Base-by-base conservation (phyloP, 2,888 invertebrate genomes). In the Beris chalybata region DNA sequence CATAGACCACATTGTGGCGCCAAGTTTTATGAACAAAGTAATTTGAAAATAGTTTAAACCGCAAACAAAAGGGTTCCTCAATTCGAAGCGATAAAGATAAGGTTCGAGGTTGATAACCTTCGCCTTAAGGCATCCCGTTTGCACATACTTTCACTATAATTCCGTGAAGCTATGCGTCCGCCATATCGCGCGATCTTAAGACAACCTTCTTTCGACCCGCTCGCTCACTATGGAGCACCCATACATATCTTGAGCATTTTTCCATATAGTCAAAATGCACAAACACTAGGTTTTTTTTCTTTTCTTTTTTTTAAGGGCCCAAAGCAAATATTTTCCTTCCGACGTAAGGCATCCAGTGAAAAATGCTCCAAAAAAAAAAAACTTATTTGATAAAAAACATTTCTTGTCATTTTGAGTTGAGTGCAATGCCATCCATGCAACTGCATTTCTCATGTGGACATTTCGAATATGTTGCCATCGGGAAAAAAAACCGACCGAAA, bases 311-410 rank as follows among this genome's bases (percentile, higher is more conserved):
- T 3, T 6, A 56, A 56, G 55, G 38, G 55, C 55, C 38, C 43
- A 59, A 59, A 47, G 58, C 58, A 59, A 59, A 59, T 59, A 59
- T 59, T 59, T 44, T 59, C 43, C 48, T 48, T 59, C 47, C 48
- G 58, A 59, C 58, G 31, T 59, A 13, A 59, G 47, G 47, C 38
- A 38, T 38, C 47, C 29, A 47, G 11, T 48, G 48, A 59, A 59
- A 59, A 47, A 31, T 59, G 58, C 58, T 59, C 58, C n/a, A 59
- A 2, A 38, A 38, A 56, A 58, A 29, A 31, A 48, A n/a, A 31
- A 47, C 4, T 22, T 57, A 45, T 57, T 11, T 31, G 48, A 48
- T 48, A 48, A 59, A 48, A 13, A n/a, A 31, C 29, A 48, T 32
- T 48, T 48, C 31, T 29, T 59, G 47, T 59, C 57, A 59, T 31